Base-by-base conservation (phyloP, 2,888 invertebrate genomes). In the Villa cingulata region DNA sequence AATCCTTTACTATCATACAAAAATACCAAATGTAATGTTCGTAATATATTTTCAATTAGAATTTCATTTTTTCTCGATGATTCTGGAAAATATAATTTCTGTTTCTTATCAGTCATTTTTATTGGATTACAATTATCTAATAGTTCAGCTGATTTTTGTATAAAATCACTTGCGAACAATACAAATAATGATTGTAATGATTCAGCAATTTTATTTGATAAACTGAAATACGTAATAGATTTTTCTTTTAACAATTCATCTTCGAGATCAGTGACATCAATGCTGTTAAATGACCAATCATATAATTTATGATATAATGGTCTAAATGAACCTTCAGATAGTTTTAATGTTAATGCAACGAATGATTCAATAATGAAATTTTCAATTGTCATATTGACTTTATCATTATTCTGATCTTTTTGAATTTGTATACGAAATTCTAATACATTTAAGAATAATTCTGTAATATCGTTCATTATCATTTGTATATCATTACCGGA, bases 261-360 rank as follows among this genome's bases (percentile, higher is more conserved):
- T 52, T 80, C 73, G 39, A 79, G 74, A n/a, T n/a, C n/a, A n/a
- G n/a, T n/a, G n/a, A n/a, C n/a, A n/a, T n/a, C n/a, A n/a, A n/a
- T n/a, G n/a, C n/a, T n/a, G n/a, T n/a, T n/a, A 39, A 64, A 49
- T 0, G 90, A 87, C 94, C 94, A 95, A 60, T 87, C 86, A 63
- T 83, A 89, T 16, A 94, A 73, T 70, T 83, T 81, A 58, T 83
- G 82, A 66, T 89, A 91, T 58, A 95, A 75, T 1, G 94, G 91
- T 52, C 87, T 77, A 68, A 96, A 96, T 37, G 81, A 81, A 1
- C 81, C 80, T 66, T 95, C 95, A 0, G 91, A 91, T 27, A 95
- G 70, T 66, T 92, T 92, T 43, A 95, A 69, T 23, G 91, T 81
- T 57, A 92, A 74, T 43, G 79, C 74, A 2, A 86, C 81, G n/a